Base-by-base conservation (phyloP, 1,140 invertebrate genomes). In the Lineus longissimus region DNA sequence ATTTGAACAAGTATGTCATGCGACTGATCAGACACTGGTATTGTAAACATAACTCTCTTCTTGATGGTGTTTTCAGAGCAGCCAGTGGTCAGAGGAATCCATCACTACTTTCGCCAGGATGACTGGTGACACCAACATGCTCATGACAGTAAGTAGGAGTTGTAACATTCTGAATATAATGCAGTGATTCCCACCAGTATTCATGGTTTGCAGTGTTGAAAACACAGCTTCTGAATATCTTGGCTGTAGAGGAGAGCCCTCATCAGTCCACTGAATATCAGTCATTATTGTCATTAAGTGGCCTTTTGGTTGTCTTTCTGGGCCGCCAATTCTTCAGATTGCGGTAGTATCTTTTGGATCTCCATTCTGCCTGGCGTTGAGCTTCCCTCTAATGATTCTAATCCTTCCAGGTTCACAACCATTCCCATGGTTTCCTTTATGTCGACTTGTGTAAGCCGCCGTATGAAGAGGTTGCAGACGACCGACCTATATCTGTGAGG, bases 401-500 rank as follows among this genome's bases (percentile, higher is more conserved):
- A n/a, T 23, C 7, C 29, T 61, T 64, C 2, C 56, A 71, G 64
- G 66, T 77, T 4, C 63, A 75, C 54, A 68, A 70, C 40, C 56
- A 72, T 30, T 57, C 64, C 15, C 72, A 73, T 55, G 70, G 70
- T 45, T 55, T 72, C 11, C 66, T 75, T 13, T 63, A 73, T 45
- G 73, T 80, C 13, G 78, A 81, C 59, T 64, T 81, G 33, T 70
- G 70, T 57, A 70, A 72, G 47, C 66, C 69, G 15, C 68, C 73
- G 22, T 60, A 63, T 57, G 64, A 64, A 47, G 65, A 73, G 2
- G 73, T 76, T 25, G 51, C 64, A 22, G 74, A 75, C 31, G 73
- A 80, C 62, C 43, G 68, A 2, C 73, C 78, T 1, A 69, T 80
- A 54, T 83, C 81, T 9, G 68, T 85, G n/a, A 70, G 77, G 2